Evolutionary conservation across 2,888 invertebrate genomes (phyloP).

Genomic region (Sinohyriopsis cumingii): DNA sequence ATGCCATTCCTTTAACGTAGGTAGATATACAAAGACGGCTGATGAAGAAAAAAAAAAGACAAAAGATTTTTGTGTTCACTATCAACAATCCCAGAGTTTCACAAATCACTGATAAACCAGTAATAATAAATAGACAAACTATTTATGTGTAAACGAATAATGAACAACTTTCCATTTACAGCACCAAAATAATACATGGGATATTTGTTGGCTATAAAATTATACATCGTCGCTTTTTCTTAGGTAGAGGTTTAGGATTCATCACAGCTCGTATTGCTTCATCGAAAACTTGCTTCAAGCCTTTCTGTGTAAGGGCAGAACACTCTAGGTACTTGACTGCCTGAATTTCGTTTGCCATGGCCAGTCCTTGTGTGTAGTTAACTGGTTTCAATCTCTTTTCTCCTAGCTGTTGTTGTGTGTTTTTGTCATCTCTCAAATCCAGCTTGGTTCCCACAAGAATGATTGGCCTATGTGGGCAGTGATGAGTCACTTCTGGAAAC

Average conservation of each 20-base stretch:
- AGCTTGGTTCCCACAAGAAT: constrained; percentile 97
- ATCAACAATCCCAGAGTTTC: no score
- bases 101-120: no score
- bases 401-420: constrained; percentile 93
- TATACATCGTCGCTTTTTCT: constrained; percentile 78
- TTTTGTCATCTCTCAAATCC: constrained; percentile 95
- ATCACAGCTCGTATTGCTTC: constrained; percentile 96
- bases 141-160: no score
- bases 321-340: constrained; percentile 98
- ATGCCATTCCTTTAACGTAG: no score
- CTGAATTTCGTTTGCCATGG: constrained; percentile 74
- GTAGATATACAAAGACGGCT: no score
- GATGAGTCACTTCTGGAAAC: constrained; percentile 99
- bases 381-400: constrained; percentile 97
- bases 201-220: constrained; percentile 1
- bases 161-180: no score
- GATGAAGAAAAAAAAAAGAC: no score
- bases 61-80: no score
- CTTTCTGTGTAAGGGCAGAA: constrained; percentile 97
- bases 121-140: no score
- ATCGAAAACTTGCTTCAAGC: constrained; percentile 98
- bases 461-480: constrained; percentile 98
- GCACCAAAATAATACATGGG: no score
- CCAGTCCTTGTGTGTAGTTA: constrained; percentile 93
- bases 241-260: constrained; percentile 92